Conservation (phyloP, 2,797 vertebrate species). For the Tokudaia tokunoshimensis region DNA sequence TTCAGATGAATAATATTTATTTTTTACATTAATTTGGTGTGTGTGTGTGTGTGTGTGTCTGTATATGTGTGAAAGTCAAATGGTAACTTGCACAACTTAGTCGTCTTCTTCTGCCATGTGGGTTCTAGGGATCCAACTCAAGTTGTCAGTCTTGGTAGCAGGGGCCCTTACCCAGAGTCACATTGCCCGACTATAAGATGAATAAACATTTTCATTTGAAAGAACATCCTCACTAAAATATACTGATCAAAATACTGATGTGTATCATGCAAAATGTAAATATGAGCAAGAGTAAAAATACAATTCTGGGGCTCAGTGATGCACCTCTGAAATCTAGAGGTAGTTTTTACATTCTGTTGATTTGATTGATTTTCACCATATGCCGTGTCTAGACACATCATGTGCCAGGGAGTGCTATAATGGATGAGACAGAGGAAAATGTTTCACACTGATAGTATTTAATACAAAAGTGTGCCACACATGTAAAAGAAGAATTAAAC, state of each 20-base stretch:
- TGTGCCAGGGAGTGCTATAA: background rate
- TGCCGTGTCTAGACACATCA: background rate
- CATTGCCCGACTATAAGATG: background rate
- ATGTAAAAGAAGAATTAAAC: background rate
- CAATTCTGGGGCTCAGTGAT: background rate
- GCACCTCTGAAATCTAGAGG: conserved; percentile 43
- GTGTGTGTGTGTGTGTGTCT: background rate
- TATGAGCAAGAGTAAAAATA: background rate
- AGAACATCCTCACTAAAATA: conserved; percentile 20
- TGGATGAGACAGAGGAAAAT: background rate
- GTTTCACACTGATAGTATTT: background rate
- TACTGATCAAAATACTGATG: background rate
- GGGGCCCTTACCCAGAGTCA: background rate
- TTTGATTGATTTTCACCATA: background rate
- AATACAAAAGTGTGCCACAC: background rate
- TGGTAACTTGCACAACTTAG: background rate
- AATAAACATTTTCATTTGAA: conserved; percentile 41
- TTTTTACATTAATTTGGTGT: background rate
- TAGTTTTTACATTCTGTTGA: background rate
- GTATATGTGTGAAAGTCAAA: background rate
- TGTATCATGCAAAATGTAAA: background rate
- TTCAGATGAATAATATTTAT: conserved; percentile 14
- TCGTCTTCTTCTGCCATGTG: background rate
- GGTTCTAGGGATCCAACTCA: background rate
- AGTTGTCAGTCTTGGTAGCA: background rate